These are phyloP conservation scores for Papilio demoleus DNA, from an alignment of 2,888 invertebrate genomes.

Conservation along the genomic window DNA sequence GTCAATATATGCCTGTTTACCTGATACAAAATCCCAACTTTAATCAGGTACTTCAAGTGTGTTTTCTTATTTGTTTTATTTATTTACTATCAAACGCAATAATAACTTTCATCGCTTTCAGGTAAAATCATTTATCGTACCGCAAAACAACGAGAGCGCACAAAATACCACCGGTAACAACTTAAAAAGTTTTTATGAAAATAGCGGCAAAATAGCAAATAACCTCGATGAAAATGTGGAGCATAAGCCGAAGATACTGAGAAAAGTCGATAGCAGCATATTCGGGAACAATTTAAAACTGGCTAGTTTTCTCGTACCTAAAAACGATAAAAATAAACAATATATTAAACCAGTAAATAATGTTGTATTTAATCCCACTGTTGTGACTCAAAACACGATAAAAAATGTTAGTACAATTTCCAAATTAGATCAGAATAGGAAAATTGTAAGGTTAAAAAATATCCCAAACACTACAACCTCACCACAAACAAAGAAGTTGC, in stretches of 20 bases:
- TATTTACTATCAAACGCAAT: constrained; percentile 40
- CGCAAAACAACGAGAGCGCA: constrained; percentile 59
- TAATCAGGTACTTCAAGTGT: constrained; percentile 66
- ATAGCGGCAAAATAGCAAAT: constrained; percentile 76
- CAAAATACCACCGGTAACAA: constrained; percentile 70
- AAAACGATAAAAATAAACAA: constrained; percentile 59
- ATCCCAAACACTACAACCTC: constrained; percentile 55
- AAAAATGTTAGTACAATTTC: constrained; percentile 56
- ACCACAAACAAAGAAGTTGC: constrained; percentile 59
- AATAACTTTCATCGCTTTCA: constrained; percentile 54
- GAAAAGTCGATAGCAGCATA: constrained; percentile 60
- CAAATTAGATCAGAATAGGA: constrained; percentile 70
- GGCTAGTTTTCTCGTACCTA: constrained; percentile 72
- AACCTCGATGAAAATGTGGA: constrained; percentile 57
- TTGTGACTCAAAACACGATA: constrained; percentile 48
- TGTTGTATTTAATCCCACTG: constrained; percentile 61
- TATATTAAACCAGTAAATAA: constrained; percentile 46
- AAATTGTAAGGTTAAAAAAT: constrained; percentile 70
- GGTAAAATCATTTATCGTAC: constrained; percentile 67
- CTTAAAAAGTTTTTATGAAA: constrained; percentile 79
- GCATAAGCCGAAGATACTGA: constrained; percentile 59
- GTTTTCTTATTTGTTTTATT: constrained; percentile 44
- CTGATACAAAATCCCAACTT: constrained; percentile 73
- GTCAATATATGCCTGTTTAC: constrained; percentile 77
- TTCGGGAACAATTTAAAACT: constrained; percentile 72